Conservation (phyloP, 2,113 vertebrate species). For the Galbula dea region DNA sequence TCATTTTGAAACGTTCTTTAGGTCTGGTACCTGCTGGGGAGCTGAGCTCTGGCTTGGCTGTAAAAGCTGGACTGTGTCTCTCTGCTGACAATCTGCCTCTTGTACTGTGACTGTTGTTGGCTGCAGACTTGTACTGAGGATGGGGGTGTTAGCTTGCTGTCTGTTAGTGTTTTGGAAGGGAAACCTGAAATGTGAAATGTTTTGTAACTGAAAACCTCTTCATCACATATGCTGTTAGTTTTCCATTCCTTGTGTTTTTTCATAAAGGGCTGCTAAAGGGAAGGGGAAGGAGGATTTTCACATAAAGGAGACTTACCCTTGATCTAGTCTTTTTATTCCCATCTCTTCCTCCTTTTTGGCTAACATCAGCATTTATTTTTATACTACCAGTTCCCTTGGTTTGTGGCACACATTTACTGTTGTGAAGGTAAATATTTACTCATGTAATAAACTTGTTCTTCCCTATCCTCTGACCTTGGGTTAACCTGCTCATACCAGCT, state of each 20-base stretch:
- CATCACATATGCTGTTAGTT: background rate
- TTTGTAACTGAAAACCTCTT: background rate
- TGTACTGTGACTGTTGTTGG: background rate
- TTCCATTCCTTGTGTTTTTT: background rate
- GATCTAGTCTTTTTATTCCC: background rate
- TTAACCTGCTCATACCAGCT: background rate
- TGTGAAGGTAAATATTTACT: conserved; percentile 52
- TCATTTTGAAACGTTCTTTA: background rate
- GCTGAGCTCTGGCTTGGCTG: background rate
- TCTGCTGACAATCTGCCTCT: fast-evolving
- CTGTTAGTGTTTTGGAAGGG: background rate
- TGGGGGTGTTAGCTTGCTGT: background rate
- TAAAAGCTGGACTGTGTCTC: background rate
- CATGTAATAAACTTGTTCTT: background rate
- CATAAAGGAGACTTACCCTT: background rate
- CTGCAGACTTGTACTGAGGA: background rate
- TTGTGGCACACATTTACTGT: conserved; percentile 12
- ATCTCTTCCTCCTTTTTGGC: conserved; percentile 16
- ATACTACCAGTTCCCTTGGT: background rate
- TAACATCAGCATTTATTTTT: conserved; percentile 38
- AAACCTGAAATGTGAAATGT: background rate
- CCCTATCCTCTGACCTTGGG: background rate
- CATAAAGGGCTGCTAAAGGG: background rate
- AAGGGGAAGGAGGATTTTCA: background rate
- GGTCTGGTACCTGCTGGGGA: background rate